Conservation (phyloP, 2,797 vertebrate species). For the Hypotaenidia okinawae region DNA sequence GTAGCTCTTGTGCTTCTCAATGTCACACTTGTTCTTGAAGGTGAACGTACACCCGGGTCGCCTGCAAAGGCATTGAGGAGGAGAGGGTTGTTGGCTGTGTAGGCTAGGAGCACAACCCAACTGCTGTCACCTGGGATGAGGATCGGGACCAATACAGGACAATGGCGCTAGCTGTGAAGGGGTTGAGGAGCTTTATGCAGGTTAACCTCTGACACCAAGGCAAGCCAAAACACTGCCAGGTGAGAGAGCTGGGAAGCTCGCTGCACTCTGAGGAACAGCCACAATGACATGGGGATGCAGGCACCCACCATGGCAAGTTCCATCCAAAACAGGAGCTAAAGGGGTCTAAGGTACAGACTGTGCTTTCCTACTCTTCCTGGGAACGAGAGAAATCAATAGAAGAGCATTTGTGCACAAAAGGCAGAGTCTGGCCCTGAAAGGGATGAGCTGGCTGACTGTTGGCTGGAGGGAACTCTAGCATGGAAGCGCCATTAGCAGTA, state of each 20-base stretch:
- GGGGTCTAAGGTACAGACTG: background rate
- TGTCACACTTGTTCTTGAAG: slow-evolving; percentile 99
- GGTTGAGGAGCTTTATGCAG: background rate
- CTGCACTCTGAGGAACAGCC: background rate
- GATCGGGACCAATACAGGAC: background rate
- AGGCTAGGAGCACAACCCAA: background rate
- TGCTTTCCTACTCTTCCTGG: background rate
- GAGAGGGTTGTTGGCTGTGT: slow-evolving; percentile 7
- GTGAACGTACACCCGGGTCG: slow-evolving; percentile 97
- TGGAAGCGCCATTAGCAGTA: background rate
- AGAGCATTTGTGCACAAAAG: background rate
- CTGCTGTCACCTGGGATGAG: background rate
- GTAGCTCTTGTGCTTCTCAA: slow-evolving; percentile 99
- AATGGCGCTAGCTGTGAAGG: background rate
- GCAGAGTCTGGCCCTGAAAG: background rate
- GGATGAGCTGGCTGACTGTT: background rate
- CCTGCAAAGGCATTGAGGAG: slow-evolving; percentile 74
- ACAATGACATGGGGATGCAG: background rate
- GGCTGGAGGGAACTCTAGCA: background rate
- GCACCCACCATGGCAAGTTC: background rate
- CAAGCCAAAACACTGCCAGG: background rate
- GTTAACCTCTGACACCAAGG: background rate
- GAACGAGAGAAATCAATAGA: background rate
- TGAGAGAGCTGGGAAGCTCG: background rate
- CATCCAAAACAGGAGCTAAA: background rate